Conservation (phyloP, 53 echinoderm and acorn worm genomes). For the Holothuria scabra region DNA sequence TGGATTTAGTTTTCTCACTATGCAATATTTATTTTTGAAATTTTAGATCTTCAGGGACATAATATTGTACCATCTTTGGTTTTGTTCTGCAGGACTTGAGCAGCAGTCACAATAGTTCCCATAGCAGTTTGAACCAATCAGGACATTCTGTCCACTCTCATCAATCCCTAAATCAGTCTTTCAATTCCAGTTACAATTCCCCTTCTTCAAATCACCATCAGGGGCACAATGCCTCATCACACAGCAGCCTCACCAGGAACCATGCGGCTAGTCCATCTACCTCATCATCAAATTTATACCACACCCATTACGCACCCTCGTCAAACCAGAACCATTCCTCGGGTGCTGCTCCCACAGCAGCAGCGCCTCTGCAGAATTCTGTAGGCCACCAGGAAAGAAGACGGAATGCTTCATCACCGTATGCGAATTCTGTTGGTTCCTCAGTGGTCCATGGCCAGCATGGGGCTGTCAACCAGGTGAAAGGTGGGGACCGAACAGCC, state of each 20-base stretch:
- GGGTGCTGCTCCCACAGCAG: conserved; percentile 5
- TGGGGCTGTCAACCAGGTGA: background rate
- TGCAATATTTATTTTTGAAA: too few relatives aligned
- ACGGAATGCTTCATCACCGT: conserved; percentile 9
- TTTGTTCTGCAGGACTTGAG: conserved; percentile 69
- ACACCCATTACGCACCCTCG: conserved; percentile 27
- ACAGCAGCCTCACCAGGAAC: conserved; percentile 24
- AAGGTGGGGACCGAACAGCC: background rate
- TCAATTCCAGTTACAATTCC: conserved; percentile 34
- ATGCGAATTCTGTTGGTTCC: background rate
- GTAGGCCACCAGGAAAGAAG: conserved; percentile 15
- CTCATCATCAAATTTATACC: conserved; percentile 37
- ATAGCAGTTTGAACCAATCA: conserved; percentile 44
- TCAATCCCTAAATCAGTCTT: conserved; percentile 53
- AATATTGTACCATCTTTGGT: background rate
- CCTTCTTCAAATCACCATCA: conserved; percentile 26
- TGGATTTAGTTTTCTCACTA: too few relatives aligned
- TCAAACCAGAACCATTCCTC: conserved; percentile 45
- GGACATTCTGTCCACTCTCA: conserved; percentile 38
- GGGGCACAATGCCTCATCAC: background rate
- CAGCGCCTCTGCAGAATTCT: conserved; percentile 2
- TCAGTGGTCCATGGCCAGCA: conserved; percentile 9
- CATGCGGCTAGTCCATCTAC: conserved; percentile 37
- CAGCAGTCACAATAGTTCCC: conserved; percentile 71
- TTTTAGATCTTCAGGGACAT: too few relatives aligned